Conservation (phyloP, 2,888 invertebrate species). For the Pecten maximus region DNA sequence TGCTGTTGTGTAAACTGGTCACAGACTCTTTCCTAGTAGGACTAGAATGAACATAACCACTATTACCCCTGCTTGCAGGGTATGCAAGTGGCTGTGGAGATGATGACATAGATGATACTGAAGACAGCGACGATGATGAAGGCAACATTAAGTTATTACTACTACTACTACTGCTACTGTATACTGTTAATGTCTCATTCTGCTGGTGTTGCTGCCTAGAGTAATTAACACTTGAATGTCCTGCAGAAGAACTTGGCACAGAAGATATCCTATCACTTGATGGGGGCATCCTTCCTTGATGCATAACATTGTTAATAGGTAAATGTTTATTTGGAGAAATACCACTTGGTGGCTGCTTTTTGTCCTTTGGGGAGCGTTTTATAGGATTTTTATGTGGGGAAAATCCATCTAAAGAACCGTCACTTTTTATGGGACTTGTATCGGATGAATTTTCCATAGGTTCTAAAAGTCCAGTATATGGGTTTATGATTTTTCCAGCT, state of each 20-base stretch:
- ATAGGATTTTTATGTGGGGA: conserved; percentile 47
- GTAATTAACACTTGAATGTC: conserved; percentile 31
- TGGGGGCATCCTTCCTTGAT: conserved; percentile 33
- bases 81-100: neutral
- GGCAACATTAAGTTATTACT: conserved; percentile 33
- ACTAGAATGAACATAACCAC: conserved; percentile 37
- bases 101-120: conserved; percentile 21
- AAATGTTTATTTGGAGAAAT: conserved; percentile 18
- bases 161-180: neutral
- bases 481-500: conserved; percentile 77
- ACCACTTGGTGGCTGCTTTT: conserved; percentile 37
- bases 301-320: conserved; percentile 26
- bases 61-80: conserved; percentile 26
- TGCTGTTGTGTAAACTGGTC: neutral
- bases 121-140: neutral
- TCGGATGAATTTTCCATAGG: conserved; percentile 74
- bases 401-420: conserved; percentile 55
- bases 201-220: conserved; percentile 40
- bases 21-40: conserved; percentile 14
- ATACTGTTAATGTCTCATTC: conserved; percentile 3
- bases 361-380: conserved; percentile 50
- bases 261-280: conserved; percentile 39
- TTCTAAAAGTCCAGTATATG: conserved; percentile 77
- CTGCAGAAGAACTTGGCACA: conserved; percentile 40
- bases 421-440: conserved; percentile 71